Evolutionary conservation across 2,113 vertebrate species (phyloP).

Genomic region (Crocuta crocuta): DNA sequence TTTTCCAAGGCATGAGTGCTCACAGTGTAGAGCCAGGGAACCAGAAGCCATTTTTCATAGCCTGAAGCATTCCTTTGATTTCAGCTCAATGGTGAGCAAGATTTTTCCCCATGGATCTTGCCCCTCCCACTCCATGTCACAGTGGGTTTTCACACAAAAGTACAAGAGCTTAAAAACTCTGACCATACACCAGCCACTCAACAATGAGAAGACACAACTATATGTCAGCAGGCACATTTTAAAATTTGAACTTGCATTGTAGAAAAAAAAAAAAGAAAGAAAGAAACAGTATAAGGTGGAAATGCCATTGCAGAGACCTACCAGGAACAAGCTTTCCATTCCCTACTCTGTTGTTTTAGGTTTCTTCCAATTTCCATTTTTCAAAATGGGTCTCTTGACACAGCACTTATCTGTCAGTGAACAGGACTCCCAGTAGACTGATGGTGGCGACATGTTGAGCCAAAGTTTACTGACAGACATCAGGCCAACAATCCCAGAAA

Average conservation of each 20-base stretch:
- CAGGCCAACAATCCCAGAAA: neutral
- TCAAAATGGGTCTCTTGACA: slow-evolving; percentile 28
- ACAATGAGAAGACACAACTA: slow-evolving; percentile 64
- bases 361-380: slow-evolving; percentile 66
- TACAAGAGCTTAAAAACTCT: slow-evolving; percentile 62
- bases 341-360: slow-evolving; percentile 52
- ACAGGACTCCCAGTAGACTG: neutral
- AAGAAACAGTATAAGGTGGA: neutral
- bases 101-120: slow-evolving; percentile 64
- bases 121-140: slow-evolving; percentile 54
- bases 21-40: slow-evolving; percentile 63
- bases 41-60: slow-evolving; percentile 75
- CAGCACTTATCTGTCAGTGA: neutral
- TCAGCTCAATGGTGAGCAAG: slow-evolving; percentile 63
- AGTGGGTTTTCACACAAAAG: slow-evolving; percentile 79
- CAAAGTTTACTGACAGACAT: neutral
- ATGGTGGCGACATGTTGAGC: neutral
- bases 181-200: slow-evolving; percentile 73
- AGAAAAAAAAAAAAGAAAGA: no score
- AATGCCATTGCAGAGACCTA: neutral
- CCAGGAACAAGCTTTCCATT: neutral
- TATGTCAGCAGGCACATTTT: neutral
- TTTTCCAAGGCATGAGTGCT: slow-evolving; percentile 50
- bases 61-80: slow-evolving; percentile 75
- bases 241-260: slow-evolving; percentile 12